Percentiles rank a stretch among this genome's conserved stretches.
Conservation (phyloP, 1,140 invertebrate species). For the Psix sp. region DNA sequence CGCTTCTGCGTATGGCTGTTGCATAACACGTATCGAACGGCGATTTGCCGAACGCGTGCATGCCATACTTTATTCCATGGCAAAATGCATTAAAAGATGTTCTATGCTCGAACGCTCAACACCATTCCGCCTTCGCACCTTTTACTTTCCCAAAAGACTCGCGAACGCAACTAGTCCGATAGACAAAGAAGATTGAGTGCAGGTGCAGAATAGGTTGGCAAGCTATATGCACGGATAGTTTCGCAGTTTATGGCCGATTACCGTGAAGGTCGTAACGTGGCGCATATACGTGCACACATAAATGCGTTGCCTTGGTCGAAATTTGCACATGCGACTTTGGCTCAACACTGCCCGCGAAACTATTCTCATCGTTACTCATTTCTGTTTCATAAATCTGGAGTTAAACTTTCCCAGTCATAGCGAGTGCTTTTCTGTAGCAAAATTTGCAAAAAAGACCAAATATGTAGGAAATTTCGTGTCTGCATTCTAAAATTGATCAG, state of each 20-base stretch:
- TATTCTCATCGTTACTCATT: not conserved
- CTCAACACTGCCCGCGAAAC: slow-evolving; percentile 24
- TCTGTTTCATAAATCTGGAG: slow-evolving; percentile 26
- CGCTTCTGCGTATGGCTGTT: slow-evolving; percentile 42
- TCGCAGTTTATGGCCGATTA: slow-evolving; percentile 75
- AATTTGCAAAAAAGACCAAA: too few species aligned
- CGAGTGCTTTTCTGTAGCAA: too few species aligned
- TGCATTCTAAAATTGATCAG: too few species aligned
- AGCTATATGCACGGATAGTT: slow-evolving; percentile 69
- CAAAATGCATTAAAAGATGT: slow-evolving; percentile 56
- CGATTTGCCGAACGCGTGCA: slow-evolving; percentile 32
- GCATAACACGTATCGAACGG: slow-evolving; percentile 50
- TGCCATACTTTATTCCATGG: slow-evolving; percentile 42
- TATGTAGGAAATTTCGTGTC: too few species aligned
- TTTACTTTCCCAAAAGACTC: slow-evolving; percentile 61
- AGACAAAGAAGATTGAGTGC: slow-evolving; percentile 72
- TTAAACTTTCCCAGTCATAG: slow-evolving; percentile 21
- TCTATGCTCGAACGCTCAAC: slow-evolving; percentile 47
- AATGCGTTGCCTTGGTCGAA: slow-evolving; percentile 35
- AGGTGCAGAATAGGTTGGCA: slow-evolving; percentile 63
- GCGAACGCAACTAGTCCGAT: slow-evolving; percentile 63
- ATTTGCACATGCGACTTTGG: slow-evolving; percentile 33
- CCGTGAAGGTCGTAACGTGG: slow-evolving; percentile 68
- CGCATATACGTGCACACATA: slow-evolving; percentile 55
- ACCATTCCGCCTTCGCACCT: slow-evolving; percentile 42